Evolutionary conservation across 2,113 vertebrate genomes (phyloP), one percentile per base, ranked within the genome.

Genomic region (Smithornis capensis): DNA sequence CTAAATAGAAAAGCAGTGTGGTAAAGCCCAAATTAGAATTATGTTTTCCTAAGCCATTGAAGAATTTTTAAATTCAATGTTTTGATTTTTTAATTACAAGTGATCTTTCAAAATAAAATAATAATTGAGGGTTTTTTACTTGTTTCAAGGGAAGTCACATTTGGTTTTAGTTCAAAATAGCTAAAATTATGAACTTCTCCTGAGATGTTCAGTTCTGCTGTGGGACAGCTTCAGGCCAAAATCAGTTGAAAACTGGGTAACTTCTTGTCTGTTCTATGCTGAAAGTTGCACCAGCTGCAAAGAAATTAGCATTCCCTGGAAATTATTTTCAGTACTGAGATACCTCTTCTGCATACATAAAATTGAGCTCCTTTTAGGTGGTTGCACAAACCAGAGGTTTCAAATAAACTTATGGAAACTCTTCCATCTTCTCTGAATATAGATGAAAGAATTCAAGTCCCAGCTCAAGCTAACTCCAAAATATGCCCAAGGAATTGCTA

Each of bases 51-150:
- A 85, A 91, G 40, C 10, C 7, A 70, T 21, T 56, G 18, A 85
- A 91, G 47, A 52, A 4, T 13, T 92, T 75, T 77, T 19, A 50
- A 52, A 44, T 19, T 29, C 10, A 82, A 21, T 0, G 3, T 7
- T 60, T 87, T 4, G 3, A 4, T 29, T 76, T 91, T 62, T 84
- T 76, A 47, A 68, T 85, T 79, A 42, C 53, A 52, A 47, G 8
- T 24, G 10, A 27, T 63, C 68, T 63, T 93, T 64, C 29, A 67
- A 68, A 89, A 82, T 67, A 9, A 87, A 91, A 29, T 45, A 70
- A 45, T 52, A 67, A 75, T 42, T 81, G 16, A 1, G 0, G 1
- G 0, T 3, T 64, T 90, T 70, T 71, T 42, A 49, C 8, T 83
- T 82, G 7, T 78, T 92, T 89, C 74, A 91, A 79, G 40, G 25